Percentiles rank a stretch among this genome's conserved stretches.
These are phyloP conservation scores for Drosophila rhopaloa DNA, from an alignment of 1,140 invertebrate genomes.

Conservation along the genomic window DNA sequence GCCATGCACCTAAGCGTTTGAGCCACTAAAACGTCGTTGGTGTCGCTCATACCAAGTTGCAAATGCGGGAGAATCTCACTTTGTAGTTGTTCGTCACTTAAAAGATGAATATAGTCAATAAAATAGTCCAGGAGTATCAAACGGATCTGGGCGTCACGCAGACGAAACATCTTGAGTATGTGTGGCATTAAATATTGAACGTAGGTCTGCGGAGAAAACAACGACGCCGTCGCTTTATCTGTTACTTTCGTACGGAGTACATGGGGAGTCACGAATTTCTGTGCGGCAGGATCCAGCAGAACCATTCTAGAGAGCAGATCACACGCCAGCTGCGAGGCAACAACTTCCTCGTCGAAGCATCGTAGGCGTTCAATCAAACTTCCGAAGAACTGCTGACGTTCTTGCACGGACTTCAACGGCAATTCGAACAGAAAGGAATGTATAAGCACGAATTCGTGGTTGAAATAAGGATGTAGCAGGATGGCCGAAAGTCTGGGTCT, in stretches of 20 bases:
- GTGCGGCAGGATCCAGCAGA: conserved; percentile 91
- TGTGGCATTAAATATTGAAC: conserved; percentile 89
- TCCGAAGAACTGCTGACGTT: conserved; percentile 91
- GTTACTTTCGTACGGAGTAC: conserved; percentile 89
- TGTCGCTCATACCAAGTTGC: conserved; percentile 93
- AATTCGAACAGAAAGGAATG: conserved; percentile 92
- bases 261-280: conserved; percentile 90
- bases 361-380: conserved; percentile 88
- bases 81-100: conserved; percentile 89
- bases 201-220: conserved; percentile 88
- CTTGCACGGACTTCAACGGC: conserved; percentile 90
- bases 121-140: conserved; percentile 90
- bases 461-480: conserved; percentile 90
- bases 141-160: conserved; percentile 91
- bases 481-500: conserved; percentile 88
- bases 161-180: conserved; percentile 90
- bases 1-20: conserved; percentile 91
- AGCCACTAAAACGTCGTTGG: conserved; percentile 91
- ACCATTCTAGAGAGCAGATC: conserved; percentile 93
- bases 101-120: conserved; percentile 88
- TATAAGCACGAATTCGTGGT: conserved; percentile 92
- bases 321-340: conserved; percentile 91
- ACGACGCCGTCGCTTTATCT: conserved; percentile 74
- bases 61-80: conserved; percentile 90
- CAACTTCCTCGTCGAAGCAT: conserved; percentile 90